These are phyloP conservation scores for Anseranas semipalmata DNA, from an alignment of 2,113 vertebrate species.

Conservation along the genomic window DNA sequence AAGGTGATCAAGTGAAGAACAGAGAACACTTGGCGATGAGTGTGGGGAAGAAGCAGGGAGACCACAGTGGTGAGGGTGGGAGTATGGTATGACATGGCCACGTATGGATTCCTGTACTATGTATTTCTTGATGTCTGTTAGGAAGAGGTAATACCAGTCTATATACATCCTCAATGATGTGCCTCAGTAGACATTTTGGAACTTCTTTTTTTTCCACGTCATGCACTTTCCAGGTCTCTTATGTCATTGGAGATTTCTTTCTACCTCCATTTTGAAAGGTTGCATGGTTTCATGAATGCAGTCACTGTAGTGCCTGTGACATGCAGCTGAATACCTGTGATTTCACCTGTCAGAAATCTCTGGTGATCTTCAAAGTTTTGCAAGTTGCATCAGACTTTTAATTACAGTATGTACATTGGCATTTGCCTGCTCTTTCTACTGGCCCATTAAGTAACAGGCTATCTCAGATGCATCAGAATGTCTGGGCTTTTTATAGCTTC, in stretches of 20 bases:
- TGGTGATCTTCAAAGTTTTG: neutral
- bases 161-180: neutral
- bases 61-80: neutral
- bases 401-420: neutral
- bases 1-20: neutral
- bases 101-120: neutral
- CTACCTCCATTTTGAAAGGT: neutral
- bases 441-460: neutral
- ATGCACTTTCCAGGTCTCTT: neutral
- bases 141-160: neutral
- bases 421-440: neutral
- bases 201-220: neutral
- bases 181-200: neutral
- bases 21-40: neutral
- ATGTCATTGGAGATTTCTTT: neutral
- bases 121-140: neutral
- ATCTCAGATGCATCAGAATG: neutral
- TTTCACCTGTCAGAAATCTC: neutral
- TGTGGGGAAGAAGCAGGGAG: neutral
- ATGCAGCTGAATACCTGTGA: neutral
- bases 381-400: neutral
- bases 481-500: constrained; percentile 13
- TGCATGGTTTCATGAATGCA: accelerated
- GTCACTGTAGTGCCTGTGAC: accelerated
- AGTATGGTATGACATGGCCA: accelerated